Conservation (phyloP, 2,888 invertebrate species). For the Polydrusus tereticollis region DNA sequence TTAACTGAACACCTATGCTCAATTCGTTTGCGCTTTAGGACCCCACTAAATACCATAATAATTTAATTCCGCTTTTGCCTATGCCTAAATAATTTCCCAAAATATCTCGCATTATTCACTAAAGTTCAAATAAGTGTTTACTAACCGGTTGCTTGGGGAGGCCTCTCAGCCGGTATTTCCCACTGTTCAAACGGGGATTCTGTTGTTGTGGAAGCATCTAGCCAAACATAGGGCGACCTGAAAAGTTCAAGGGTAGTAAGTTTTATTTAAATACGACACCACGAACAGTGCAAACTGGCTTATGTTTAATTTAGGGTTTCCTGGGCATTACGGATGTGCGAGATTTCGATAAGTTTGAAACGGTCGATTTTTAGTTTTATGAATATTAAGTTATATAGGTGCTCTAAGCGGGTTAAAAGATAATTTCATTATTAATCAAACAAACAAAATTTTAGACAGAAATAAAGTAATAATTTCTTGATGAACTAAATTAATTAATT, state of each 20-base stretch:
- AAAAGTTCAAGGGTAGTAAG: slow-evolving; percentile 6
- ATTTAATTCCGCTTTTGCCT: too few relatives aligned
- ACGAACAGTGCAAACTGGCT: not conserved
- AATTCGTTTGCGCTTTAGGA: too few relatives aligned
- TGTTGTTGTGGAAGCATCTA: slow-evolving; percentile 38
- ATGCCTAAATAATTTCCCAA: too few relatives aligned
- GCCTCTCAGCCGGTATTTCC: slow-evolving; percentile 43
- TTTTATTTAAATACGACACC: slow-evolving; percentile 6
- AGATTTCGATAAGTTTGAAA: not conserved
- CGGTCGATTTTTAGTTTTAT: too few relatives aligned
- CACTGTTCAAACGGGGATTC: slow-evolving; percentile 39
- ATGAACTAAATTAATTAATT: too few relatives aligned
- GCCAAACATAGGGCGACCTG: slow-evolving; percentile 44
- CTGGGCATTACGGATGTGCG: not conserved
- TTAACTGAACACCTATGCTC: too few relatives aligned
- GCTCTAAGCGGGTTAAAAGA: too few relatives aligned
- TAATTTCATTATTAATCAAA: too few relatives aligned
- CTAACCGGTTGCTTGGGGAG: slow-evolving; percentile 48
- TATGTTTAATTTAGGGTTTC: slow-evolving; percentile 1
- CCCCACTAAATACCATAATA: too few relatives aligned
- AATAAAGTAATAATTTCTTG: too few relatives aligned
- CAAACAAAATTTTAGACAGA: too few relatives aligned
- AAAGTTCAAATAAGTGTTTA: slow-evolving; percentile 7
- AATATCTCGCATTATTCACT: not conserved
- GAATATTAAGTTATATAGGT: too few relatives aligned